Evolutionary conservation across 2,113 vertebrate species (phyloP).

Genomic region (Microcebus tavaratra): DNA sequence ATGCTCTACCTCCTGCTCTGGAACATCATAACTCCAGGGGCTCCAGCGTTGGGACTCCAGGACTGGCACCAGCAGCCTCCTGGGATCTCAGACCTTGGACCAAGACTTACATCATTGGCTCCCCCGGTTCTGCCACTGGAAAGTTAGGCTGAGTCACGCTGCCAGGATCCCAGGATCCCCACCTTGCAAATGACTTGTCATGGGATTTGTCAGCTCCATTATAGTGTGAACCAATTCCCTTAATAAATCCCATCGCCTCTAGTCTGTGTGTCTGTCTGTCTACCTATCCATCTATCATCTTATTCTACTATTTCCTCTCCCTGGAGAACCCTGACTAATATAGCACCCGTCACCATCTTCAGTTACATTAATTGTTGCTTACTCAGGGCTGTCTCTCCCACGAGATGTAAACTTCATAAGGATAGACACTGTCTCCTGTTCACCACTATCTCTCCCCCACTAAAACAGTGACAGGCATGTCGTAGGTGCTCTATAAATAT

Average conservation of each 20-base stretch:
- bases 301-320: neutral
- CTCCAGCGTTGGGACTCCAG: neutral
- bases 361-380: neutral
- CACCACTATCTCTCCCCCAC: accelerated
- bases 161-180: neutral
- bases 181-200: neutral
- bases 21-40: neutral
- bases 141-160: neutral
- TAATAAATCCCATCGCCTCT: neutral
- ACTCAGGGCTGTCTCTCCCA: neutral
- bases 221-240: neutral
- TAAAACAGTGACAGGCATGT: neutral
- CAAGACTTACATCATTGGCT: neutral
- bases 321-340: neutral
- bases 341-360: neutral
- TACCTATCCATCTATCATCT: neutral
- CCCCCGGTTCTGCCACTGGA: neutral
- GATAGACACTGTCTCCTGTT: neutral
- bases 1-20: neutral
- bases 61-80: neutral
- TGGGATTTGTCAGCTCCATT: neutral
- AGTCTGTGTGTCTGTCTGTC: neutral
- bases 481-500: neutral
- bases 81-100: neutral
- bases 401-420: neutral